These are phyloP conservation scores for Ptychobarbus kaznakovi DNA, from an alignment of 2,797 vertebrate genomes.

Conservation along the genomic window DNA sequence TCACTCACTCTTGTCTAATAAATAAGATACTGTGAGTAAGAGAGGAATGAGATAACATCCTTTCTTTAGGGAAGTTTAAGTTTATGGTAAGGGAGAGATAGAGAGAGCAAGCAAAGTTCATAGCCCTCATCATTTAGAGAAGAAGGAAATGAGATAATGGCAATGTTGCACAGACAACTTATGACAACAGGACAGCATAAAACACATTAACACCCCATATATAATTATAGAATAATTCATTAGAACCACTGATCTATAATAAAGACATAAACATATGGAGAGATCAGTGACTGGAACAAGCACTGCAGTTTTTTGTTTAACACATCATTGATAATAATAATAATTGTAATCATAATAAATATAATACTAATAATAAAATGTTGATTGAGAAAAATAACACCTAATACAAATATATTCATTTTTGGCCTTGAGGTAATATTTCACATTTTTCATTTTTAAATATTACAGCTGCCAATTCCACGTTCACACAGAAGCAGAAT, in stretches of 20 bases:
- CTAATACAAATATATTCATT: not conserved
- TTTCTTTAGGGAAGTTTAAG: not conserved
- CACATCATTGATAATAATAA: not conserved
- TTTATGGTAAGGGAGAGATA: no score
- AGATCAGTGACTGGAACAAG: not conserved
- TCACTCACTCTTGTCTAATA: conserved; percentile 14
- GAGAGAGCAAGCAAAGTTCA: no score
- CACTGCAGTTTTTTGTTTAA: not conserved
- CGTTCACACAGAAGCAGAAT: not conserved
- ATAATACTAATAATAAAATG: not conserved
- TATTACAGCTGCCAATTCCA: not conserved
- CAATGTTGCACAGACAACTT: not conserved
- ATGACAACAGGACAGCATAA: not conserved
- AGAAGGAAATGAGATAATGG: not conserved
- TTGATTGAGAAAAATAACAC: not conserved
- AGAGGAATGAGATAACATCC: not conserved
- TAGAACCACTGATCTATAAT: not conserved
- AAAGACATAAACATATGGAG: not conserved
- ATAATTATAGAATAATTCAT: not conserved
- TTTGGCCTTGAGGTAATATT: not conserved
- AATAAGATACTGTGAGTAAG: not conserved
- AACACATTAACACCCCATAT: not conserved
- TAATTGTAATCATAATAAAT: not conserved
- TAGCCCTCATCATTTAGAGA: no score
- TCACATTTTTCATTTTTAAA: not conserved